phyloP scores from a whole-genome alignment of 2,888 invertebrate species.

The Apotomis betuletana region DNA sequence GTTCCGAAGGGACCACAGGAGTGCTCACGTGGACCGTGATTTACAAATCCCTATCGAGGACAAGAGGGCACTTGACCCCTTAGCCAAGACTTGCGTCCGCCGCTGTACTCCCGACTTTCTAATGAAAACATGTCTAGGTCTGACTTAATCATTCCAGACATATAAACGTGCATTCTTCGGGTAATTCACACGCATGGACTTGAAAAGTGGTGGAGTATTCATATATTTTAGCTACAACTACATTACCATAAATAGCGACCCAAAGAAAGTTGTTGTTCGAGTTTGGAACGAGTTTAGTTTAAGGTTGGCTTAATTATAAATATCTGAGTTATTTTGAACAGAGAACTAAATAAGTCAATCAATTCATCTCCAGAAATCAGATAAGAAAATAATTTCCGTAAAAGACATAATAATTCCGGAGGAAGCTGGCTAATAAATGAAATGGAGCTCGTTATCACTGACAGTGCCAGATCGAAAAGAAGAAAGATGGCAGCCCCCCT shows the following conservation, averaged over 20 bases:
- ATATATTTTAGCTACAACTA: too few relatives aligned
- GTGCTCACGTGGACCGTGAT: constrained; percentile 9
- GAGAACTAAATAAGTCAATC: constrained; percentile 1
- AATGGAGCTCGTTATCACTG: constrained; percentile 62
- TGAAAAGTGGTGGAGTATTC: too few relatives aligned
- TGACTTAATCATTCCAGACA: constrained; percentile 39
- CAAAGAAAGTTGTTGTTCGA: too few relatives aligned
- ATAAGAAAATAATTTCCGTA: constrained; percentile 36
- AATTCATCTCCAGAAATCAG: constrained; percentile 16
- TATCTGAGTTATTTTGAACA: neutral
- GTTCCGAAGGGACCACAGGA: neutral
- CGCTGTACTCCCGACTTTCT: constrained; percentile 52
- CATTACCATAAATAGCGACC: too few relatives aligned
- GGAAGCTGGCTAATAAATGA: constrained; percentile 58
- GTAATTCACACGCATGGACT: too few relatives aligned
- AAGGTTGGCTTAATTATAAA: too few relatives aligned
- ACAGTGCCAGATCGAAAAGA: constrained; percentile 58
- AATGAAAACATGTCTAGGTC: constrained; percentile 49
- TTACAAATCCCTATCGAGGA: constrained; percentile 70
- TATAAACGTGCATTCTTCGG: too few relatives aligned
- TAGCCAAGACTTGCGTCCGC: constrained; percentile 45
- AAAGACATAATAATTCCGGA: constrained; percentile 48
- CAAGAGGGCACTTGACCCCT: constrained; percentile 71
- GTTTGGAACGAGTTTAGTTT: too few relatives aligned
- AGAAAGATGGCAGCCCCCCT: constrained; percentile 61